Evolutionary conservation across 2,113 vertebrate species (phyloP).

Genomic region (Mirza zaza): DNA sequence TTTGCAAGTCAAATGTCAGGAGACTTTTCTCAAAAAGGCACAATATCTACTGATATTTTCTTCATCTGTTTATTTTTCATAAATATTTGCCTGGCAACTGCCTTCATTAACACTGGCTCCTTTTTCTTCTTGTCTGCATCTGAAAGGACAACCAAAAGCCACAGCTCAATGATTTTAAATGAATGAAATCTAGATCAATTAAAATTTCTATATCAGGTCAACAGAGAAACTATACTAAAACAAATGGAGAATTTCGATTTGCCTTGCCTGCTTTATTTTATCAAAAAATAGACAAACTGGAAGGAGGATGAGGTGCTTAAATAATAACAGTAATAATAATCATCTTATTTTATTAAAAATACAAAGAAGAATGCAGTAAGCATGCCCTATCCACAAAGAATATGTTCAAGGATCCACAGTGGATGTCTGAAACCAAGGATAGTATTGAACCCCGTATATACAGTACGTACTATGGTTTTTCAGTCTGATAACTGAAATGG

Average conservation of each 20-base stretch:
- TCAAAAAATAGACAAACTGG: background rate
- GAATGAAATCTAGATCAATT: background rate
- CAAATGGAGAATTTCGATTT: background rate
- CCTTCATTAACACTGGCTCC: background rate
- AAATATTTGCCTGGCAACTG: conserved; percentile 29
- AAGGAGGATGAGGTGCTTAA: background rate
- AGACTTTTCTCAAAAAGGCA: conserved; percentile 48
- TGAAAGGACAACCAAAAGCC: background rate
- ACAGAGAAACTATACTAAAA: background rate
- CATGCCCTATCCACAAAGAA: background rate
- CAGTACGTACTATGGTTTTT: background rate
- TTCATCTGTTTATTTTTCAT: conserved; percentile 39
- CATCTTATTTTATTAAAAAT: background rate
- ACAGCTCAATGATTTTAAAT: background rate
- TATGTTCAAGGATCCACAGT: background rate
- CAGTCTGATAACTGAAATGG: background rate
- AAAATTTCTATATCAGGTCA: background rate
- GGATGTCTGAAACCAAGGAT: background rate
- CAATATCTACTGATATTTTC: conserved; percentile 29
- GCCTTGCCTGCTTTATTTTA: background rate
- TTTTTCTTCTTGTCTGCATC: background rate
- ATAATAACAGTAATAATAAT: background rate
- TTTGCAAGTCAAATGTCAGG: conserved; percentile 62
- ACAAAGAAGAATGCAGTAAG: background rate
- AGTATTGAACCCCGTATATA: background rate